phyloP scores from a whole-genome alignment of 2,797 vertebrate genomes.

The Rhodeus uyekii region DNA sequence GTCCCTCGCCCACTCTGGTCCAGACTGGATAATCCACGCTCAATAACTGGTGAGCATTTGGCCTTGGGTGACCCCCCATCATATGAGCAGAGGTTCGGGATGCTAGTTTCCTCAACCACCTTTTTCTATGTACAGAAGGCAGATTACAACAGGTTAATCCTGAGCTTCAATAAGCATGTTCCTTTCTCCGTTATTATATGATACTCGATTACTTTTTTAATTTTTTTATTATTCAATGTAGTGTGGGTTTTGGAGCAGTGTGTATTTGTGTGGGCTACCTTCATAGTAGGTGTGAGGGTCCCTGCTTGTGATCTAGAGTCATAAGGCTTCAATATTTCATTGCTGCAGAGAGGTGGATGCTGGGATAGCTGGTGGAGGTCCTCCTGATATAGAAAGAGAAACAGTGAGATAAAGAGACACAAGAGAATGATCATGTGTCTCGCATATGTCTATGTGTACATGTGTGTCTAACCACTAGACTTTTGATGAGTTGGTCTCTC shows the following conservation, averaged over 20 bases:
- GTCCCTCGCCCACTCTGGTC: constrained; percentile 53
- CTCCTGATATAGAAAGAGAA: constrained; percentile 73
- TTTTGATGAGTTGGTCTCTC: constrained; percentile 88
- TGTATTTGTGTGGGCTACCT: constrained; percentile 74
- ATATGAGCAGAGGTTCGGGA: constrained; percentile 80
- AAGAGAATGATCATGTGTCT: constrained; percentile 26
- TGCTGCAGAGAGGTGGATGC: constrained; percentile 74
- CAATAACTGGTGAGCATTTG: constrained; percentile 82
- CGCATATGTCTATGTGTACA: neutral
- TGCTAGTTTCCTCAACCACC: constrained; percentile 82
- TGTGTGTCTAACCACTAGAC: constrained; percentile 83
- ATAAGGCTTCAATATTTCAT: constrained; percentile 82
- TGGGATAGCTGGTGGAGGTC: constrained; percentile 87
- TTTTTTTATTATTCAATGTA: neutral
- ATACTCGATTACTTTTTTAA: neutral
- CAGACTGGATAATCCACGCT: constrained; percentile 60
- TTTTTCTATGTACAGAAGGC: constrained; percentile 77
- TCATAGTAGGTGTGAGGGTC: constrained; percentile 84
- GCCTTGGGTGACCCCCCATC: constrained; percentile 79
- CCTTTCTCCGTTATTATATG: neutral
- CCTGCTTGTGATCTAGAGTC: constrained; percentile 84
- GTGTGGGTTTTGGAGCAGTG: neutral
- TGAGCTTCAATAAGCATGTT: neutral
- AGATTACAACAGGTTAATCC: neutral
- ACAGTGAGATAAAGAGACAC: neutral